phyloP scores from a whole-genome alignment of 2,888 invertebrate genomes.

The Petrolisthes cinctipes region DNA sequence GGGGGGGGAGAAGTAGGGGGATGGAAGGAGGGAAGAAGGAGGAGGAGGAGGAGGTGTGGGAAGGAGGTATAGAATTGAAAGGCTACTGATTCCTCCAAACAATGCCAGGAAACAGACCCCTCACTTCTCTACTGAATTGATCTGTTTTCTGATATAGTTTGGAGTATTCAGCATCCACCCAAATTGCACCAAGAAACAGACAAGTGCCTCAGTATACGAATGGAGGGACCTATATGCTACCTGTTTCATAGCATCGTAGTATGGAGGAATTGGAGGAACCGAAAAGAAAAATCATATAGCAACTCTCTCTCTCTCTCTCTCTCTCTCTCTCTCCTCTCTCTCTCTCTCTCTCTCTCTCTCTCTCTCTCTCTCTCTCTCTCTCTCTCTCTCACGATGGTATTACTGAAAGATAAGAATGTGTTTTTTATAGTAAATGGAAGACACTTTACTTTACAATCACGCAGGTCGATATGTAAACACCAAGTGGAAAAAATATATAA shows the following conservation, averaged over 20 bases:
- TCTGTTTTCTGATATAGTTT: too few relatives aligned
- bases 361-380: not conserved
- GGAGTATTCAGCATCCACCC: too few relatives aligned
- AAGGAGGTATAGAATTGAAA: not conserved
- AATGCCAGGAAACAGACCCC: too few relatives aligned
- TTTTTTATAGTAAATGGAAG: not conserved
- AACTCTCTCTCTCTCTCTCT: not conserved
- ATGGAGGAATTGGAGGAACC: not conserved
- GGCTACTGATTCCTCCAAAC: not conserved
- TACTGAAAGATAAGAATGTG: not conserved
- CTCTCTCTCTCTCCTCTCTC: not conserved
- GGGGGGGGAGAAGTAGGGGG: not conserved
- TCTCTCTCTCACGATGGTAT: not conserved
- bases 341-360: not conserved
- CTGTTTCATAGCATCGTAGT: not conserved
- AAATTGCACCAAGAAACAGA: too few relatives aligned
- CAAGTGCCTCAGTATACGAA: too few relatives aligned
- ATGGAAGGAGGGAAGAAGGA: too few relatives aligned
- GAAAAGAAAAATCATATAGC: not conserved
- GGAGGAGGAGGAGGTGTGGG: not conserved
- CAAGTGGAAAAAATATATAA: not conserved
- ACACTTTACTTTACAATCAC: not conserved
- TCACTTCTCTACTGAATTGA: too few relatives aligned
- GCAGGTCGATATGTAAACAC: not conserved
- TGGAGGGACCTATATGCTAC: not conserved